Evolutionary conservation across 2,888 invertebrate genomes (phyloP), one percentile per base, ranked within the genome.

Genomic region (Sericinus montela): DNA sequence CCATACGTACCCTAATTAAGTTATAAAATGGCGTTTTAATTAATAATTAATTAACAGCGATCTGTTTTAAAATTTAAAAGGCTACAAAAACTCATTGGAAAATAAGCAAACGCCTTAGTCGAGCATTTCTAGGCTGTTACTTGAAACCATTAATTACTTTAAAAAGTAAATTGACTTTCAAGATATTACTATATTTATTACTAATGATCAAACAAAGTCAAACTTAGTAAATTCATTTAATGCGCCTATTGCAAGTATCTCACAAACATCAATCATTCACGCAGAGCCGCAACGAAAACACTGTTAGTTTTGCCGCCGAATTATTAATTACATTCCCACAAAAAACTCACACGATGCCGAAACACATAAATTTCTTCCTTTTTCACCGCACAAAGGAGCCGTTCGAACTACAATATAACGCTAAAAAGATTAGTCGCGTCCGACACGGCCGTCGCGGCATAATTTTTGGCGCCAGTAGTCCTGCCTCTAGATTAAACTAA

Each of bases 251-350:
- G 35, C 42, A 42, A 45, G 57, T 55, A 25, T 25, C 63, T 54
- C 52, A 56, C 62, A 63, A 55, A 65, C 84, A 87, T 88, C 85
- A 85, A 87, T 88, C 87, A 87, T 71, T 40, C 56, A 54, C 63
- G 63, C 65, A 77, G 74, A 74, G 73, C 68, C 69, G 77, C 78
- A 82, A 84, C 86, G 77, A 87, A 86, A 88, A 88, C 89, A 89
- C 88, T 89, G 89, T 89, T 89, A 89, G 89, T 89, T 89, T 89
- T 89, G 87, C 89, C 89, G 89, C 89, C 84, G 86, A 88, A 88
- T 88, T 89, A 89, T 89, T 89, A 89, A 89, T 89, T 88, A 89
- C 88, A 85, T 86, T 85, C 83, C 60, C 66, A 86, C 83, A 88
- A 88, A 87, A 88, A 88, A 87, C 83, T 75, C 71, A 80, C 86